Evolutionary conservation across 2,113 vertebrate genomes (phyloP).

Genomic region (Brachionichthys hirsutus): DNA sequence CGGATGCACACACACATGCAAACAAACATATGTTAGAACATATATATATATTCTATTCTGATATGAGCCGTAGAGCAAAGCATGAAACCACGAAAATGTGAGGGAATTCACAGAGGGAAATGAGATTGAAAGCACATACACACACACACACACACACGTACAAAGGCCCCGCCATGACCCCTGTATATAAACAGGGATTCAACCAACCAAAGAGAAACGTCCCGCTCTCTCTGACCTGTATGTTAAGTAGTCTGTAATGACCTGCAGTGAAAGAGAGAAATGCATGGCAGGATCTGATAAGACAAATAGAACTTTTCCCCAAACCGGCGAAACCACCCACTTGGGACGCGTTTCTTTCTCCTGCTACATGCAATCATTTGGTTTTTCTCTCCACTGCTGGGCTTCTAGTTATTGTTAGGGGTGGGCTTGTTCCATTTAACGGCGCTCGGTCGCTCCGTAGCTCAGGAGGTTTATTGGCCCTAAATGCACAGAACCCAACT

Average conservation of each 20-base stretch:
- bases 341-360: slow-evolving; percentile 33
- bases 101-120: slow-evolving; percentile 39
- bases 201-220: slow-evolving; percentile 52
- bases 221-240: slow-evolving; percentile 27
- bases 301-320: slow-evolving; percentile 67
- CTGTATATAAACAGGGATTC: slow-evolving; percentile 53
- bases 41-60: background rate
- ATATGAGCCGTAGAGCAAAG: background rate
- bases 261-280: slow-evolving; percentile 39
- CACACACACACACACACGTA: slow-evolving; percentile 7
- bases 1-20: background rate
- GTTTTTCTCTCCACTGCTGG: background rate
- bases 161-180: slow-evolving; percentile 39
- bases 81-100: slow-evolving; percentile 28
- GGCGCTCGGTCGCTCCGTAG: slow-evolving; percentile 9
- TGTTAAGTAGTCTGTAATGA: slow-evolving; percentile 46
- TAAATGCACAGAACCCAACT: slow-evolving; percentile 8
- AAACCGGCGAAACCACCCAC: slow-evolving; percentile 56
- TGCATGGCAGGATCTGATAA: slow-evolving; percentile 72
- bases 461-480: slow-evolving; percentile 23
- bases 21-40: background rate
- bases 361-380: background rate
- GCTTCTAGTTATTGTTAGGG: slow-evolving; percentile 23
- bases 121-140: background rate
- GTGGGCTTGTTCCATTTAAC: slow-evolving; percentile 13